Evolutionary conservation across 1,140 invertebrate genomes (phyloP).

Genomic region (Proales similis): DNA sequence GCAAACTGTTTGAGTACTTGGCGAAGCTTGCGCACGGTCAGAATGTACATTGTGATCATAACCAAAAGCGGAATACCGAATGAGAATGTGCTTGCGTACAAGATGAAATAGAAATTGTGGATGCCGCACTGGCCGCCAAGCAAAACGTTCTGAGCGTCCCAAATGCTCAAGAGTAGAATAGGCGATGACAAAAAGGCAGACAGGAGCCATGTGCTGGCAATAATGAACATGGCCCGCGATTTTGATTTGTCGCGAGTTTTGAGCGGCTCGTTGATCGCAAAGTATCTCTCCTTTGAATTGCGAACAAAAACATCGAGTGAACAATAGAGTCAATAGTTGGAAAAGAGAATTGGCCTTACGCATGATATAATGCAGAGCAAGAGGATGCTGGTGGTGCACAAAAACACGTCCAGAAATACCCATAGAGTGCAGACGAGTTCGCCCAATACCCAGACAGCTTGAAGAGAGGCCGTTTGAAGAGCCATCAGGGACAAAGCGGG

Average conservation of each 20-base stretch:
- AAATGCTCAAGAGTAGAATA: constrained; percentile 10
- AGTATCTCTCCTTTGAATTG: constrained; percentile 21
- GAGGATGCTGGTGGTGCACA: constrained; percentile 31
- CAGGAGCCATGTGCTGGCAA: constrained; percentile 5
- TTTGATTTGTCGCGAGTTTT: constrained; percentile 34
- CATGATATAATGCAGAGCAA: constrained; percentile 28
- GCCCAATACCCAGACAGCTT: constrained; percentile 13
- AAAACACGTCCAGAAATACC: constrained; percentile 36
- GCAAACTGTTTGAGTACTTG: constrained; percentile 14
- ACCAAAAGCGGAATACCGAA: constrained; percentile 31
- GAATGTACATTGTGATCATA: constrained; percentile 29
- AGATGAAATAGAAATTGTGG: constrained; percentile 13
- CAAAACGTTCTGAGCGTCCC: not conserved
- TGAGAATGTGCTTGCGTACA: constrained; percentile 23
- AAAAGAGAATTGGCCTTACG: constrained; percentile 6
- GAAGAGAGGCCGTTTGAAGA: not conserved
- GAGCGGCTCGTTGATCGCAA: constrained; percentile 19
- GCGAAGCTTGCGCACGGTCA: constrained; percentile 23
- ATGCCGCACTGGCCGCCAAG: constrained; percentile 9
- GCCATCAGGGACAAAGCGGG: not conserved
- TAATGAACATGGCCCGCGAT: constrained; percentile 4
- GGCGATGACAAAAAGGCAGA: constrained; percentile 18
- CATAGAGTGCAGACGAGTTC: not conserved
- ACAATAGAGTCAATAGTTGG: not conserved
- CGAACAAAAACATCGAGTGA: not conserved